Evolutionary conservation across 2,888 invertebrate species (phyloP).

Genomic region (Sthenelais limicola): DNA sequence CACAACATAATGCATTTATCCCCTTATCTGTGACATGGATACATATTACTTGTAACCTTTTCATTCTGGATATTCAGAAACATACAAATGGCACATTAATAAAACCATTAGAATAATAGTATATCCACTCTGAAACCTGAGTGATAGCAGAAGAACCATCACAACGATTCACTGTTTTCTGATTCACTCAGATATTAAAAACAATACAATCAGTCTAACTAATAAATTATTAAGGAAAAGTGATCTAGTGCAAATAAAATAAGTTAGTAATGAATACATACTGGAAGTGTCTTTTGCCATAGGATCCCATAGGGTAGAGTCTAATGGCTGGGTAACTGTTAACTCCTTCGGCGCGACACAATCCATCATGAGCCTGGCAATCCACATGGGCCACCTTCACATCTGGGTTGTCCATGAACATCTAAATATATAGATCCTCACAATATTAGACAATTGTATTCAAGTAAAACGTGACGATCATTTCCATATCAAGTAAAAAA

Average conservation of each 20-base stretch:
- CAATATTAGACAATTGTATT: background rate
- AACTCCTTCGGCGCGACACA: slow-evolving; percentile 78
- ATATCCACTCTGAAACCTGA: no score
- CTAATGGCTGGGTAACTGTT: slow-evolving; percentile 80
- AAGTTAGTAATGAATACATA: slow-evolving; percentile 55
- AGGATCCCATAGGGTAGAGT: slow-evolving; percentile 77
- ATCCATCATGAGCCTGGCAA: slow-evolving; percentile 76
- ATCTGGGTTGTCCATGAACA: slow-evolving; percentile 73
- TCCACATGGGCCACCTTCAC: slow-evolving; percentile 80
- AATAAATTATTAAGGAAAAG: no score
- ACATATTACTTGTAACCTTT: no score
- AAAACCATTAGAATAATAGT: no score
- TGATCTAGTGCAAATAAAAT: background rate
- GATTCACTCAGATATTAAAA: no score
- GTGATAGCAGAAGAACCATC: no score
- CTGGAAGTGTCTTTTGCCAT: slow-evolving; percentile 54
- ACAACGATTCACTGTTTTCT: no score
- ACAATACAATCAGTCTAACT: no score
- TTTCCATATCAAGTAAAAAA: no score
- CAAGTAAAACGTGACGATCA: background rate
- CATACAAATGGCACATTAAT: no score
- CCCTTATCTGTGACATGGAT: background rate
- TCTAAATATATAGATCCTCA: slow-evolving; percentile 57
- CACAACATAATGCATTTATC: background rate
- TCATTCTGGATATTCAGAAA: no score